phyloP scores from a whole-genome alignment of 2,113 vertebrate species.

The Pogonocichla stellata region DNA sequence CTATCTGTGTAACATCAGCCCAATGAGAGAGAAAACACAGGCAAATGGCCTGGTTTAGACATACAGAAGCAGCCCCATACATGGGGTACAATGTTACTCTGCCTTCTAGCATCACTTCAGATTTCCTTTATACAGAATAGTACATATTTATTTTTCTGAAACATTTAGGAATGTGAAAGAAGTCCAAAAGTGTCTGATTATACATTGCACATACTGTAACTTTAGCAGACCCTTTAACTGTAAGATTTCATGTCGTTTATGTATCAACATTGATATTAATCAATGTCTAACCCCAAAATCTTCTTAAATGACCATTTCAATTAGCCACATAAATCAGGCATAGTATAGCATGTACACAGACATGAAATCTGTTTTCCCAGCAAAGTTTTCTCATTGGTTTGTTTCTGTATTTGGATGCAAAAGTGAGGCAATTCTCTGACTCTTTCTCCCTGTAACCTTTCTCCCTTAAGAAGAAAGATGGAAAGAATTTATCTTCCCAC shows the following conservation, averaged over 20 bases:
- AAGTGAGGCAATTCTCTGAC: not conserved
- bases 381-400: not conserved
- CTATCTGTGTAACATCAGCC: not conserved
- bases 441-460: not conserved
- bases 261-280: not conserved
- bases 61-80: not conserved
- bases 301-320: not conserved
- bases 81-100: not conserved
- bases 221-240: not conserved
- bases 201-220: not conserved
- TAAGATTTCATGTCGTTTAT: not conserved
- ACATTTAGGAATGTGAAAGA: not conserved
- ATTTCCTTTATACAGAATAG: not conserved
- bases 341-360: not conserved
- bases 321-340: not conserved
- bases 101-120: not conserved
- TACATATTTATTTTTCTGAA: not conserved
- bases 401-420: not conserved
- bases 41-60: not conserved
- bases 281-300: fast-evolving
- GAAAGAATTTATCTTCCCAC: not conserved
- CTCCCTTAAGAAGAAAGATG: not conserved
- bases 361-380: not conserved
- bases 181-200: not conserved
- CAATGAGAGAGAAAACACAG: not conserved